Base-by-base conservation (phyloP, 1,140 invertebrate genomes). In the Drosophila azteca region DNA sequence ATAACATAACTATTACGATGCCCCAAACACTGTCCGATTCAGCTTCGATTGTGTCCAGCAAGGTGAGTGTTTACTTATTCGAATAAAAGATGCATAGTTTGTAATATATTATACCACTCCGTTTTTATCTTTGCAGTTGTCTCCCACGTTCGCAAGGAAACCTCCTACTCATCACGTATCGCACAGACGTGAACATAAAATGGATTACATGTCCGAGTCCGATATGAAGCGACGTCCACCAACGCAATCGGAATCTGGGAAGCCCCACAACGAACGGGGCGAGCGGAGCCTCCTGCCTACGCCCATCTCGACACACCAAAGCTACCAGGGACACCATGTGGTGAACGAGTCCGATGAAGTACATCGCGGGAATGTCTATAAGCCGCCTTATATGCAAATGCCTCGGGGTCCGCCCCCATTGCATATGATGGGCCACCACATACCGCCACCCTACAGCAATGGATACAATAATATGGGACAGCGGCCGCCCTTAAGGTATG, bases 1-100 rank as follows among this genome's bases (percentile, higher is more conserved):
- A 94, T 90, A 93, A 94, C 87, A 93, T 93, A 73, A 93, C 93
- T 22, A 93, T 94, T 45, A 93, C 91, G 72, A 93, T 94, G 91
- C 93, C 93, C 4, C 60, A 77, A 44, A 63, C 74, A 22, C 2
- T 54, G n/a, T 15, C 58, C 17, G 79, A 83, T 15, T 29, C 52
- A 0, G 41, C 60, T 2, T 22, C 41, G 45, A 48, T 44, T 9
- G 13, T 44, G 24, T n/a, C 55, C 13, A 73, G 55, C n/a, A 58
- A 79, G 49, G 82, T 85, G 24, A 31, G 63, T 4, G 20, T 5
- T 0, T 8, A 9, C 11, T 15, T 39, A 7, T 20, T 0, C 2
- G 0, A 4, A 20, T 1, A n/a, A n/a, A 17, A 8, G 0, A 22
- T 1, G 1, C 17, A 20, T 20, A 2, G 15, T 26, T 9, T 0